phyloP scores from a whole-genome alignment of 2,113 vertebrate genomes.

The Carassius gibelio region DNA sequence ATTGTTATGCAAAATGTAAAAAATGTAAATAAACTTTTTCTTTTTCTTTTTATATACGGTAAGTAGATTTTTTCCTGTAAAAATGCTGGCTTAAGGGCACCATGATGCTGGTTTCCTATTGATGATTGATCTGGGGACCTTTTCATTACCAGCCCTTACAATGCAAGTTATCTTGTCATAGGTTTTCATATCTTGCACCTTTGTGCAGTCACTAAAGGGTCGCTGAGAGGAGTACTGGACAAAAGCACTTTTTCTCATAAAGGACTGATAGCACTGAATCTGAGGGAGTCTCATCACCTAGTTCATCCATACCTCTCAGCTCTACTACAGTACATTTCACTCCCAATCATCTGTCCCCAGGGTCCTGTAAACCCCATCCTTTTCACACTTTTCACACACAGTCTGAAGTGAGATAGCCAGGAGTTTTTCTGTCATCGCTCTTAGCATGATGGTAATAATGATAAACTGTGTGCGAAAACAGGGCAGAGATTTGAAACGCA shows the following conservation, averaged over 20 bases:
- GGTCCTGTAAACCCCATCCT: conserved; percentile 16
- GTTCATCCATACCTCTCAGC: conserved; percentile 22
- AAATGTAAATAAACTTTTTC: too few species aligned
- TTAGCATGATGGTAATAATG: background rate
- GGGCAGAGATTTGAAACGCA: background rate
- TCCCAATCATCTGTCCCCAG: conserved; percentile 21
- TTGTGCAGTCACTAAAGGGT: background rate
- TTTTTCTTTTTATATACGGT: too few species aligned
- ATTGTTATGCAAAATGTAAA: background rate
- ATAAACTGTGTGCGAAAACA: background rate
- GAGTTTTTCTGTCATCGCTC: conserved; percentile 20
- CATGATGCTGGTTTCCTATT: background rate
- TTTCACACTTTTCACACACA: conserved; percentile 45
- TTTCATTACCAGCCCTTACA: background rate
- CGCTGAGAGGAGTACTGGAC: background rate
- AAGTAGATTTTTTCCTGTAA: background rate
- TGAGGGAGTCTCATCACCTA: conserved; percentile 24
- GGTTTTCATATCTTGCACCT: background rate
- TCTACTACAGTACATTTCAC: conserved; percentile 2
- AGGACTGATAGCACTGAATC: conserved; percentile 18
- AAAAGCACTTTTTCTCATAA: background rate
- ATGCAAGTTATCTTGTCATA: background rate
- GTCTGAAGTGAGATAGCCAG: conserved; percentile 32
- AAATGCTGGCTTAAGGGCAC: background rate
- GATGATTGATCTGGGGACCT: background rate